Evolutionary conservation across 2,797 vertebrate species (phyloP).

Genomic region (Lindbergichthys nudifrons): DNA sequence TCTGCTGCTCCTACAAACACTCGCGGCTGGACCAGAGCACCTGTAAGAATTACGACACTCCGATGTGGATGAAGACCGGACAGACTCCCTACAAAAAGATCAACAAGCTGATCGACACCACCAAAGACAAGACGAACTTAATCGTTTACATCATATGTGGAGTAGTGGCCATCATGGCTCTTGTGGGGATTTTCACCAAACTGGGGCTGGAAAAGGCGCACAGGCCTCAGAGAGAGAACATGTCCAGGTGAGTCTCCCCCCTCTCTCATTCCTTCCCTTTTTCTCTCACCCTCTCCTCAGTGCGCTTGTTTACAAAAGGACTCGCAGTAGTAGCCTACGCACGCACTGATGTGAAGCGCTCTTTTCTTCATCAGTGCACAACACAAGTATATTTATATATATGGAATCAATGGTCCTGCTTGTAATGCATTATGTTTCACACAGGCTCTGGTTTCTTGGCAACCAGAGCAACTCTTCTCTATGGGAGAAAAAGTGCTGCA

Average conservation of each 20-base stretch:
- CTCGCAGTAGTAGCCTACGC: constrained; percentile 57
- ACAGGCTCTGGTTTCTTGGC: constrained; percentile 37
- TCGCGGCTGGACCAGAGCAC: constrained; percentile 94
- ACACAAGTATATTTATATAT: not conserved
- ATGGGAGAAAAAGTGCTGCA: constrained; percentile 7
- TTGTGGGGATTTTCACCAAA: constrained; percentile 99
- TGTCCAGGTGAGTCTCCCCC: constrained; percentile 90
- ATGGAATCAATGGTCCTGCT: not conserved
- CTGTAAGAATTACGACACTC: constrained; percentile 96
- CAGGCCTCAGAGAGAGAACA: constrained; percentile 96
- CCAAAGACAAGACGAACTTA: constrained; percentile 98
- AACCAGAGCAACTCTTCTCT: constrained; percentile 38
- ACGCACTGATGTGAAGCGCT: constrained; percentile 46
- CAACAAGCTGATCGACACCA: constrained; percentile 91
- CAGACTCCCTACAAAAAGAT: constrained; percentile 92
- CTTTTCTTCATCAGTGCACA: not conserved
- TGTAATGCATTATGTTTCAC: not conserved
- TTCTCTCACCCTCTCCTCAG: constrained; percentile 4
- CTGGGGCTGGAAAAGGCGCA: constrained; percentile 96
- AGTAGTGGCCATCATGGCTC: constrained; percentile 98
- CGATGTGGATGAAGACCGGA: constrained; percentile 93
- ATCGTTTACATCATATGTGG: constrained; percentile 98
- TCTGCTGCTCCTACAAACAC: constrained; percentile 95
- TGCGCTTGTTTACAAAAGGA: constrained; percentile 71
- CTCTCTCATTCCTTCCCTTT: not conserved